These are phyloP conservation scores for Spea hammondii DNA, from an alignment of 2,797 vertebrate genomes.

Conservation along the genomic window DNA sequence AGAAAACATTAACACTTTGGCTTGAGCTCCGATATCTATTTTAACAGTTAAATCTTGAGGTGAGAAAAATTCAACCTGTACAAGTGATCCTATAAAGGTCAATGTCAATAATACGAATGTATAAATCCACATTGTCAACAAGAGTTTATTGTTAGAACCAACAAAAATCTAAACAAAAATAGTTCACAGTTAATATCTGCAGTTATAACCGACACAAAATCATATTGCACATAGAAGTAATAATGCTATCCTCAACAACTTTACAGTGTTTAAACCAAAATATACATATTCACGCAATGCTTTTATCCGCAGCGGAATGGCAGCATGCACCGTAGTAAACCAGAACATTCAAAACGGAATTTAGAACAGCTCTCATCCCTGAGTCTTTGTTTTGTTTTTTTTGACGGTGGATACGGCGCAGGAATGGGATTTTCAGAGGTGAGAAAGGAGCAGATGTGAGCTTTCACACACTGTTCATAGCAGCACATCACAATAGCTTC, in stretches of 20 bases:
- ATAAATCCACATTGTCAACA: constrained; percentile 65
- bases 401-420: constrained; percentile 10
- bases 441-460: neutral
- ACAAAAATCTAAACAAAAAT: constrained; percentile 63
- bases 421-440: neutral
- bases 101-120: too few relatives aligned
- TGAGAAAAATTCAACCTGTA: too few relatives aligned
- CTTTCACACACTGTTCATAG: too few relatives aligned
- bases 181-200: constrained; percentile 78
- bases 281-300: constrained; percentile 80
- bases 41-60: too few relatives aligned
- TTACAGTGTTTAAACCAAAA: constrained; percentile 76
- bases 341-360: constrained; percentile 69
- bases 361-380: constrained; percentile 60
- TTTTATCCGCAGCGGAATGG: constrained; percentile 68
- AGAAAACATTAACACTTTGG: too few relatives aligned
- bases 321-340: constrained; percentile 74
- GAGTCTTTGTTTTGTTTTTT: constrained; percentile 21
- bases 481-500: constrained; percentile 1
- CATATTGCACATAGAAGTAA: constrained; percentile 82
- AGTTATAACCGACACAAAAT: constrained; percentile 78
- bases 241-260: constrained; percentile 70
- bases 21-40: too few relatives aligned
- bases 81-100: too few relatives aligned
- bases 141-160: constrained; percentile 82